These are phyloP conservation scores for Drosophila prostipennis DNA, from an alignment of 2,888 invertebrate genomes.

Conservation along the genomic window DNA sequence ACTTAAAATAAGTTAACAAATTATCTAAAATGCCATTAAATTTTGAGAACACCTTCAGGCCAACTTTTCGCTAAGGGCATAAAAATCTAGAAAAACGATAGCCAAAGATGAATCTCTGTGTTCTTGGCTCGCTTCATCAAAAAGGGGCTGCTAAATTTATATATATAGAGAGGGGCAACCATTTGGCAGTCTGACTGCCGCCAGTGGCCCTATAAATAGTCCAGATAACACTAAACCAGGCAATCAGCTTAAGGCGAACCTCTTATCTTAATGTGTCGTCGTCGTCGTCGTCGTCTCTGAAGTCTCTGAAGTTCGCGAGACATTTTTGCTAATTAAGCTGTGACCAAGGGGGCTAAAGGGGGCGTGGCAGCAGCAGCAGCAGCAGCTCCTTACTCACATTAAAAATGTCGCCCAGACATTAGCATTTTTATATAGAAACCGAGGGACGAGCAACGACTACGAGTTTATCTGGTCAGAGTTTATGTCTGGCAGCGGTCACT, in stretches of 20 bases:
- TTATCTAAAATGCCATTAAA: conserved; percentile 22
- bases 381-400: conserved; percentile 35
- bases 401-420: conserved; percentile 53
- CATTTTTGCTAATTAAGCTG: conserved; percentile 77
- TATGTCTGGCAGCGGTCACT: conserved; percentile 79
- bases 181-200: conserved; percentile 57
- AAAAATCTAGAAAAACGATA: conserved; percentile 22
- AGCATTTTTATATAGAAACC: conserved; percentile 64
- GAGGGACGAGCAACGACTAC: conserved; percentile 17
- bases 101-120: conserved; percentile 31
- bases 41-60: conserved; percentile 7
- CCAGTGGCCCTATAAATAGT: conserved; percentile 65
- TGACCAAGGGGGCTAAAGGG: conserved; percentile 13
- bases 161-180: conserved; percentile 7
- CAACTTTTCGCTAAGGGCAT: conserved; percentile 1
- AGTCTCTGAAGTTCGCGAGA: conserved; percentile 56
- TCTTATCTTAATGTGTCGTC: conserved; percentile 65
- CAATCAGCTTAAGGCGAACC: conserved; percentile 50
- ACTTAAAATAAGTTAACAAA: conserved; percentile 2
- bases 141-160: conserved; percentile 11
- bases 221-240: conserved; percentile 46
- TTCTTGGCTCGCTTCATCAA: conserved; percentile 23
- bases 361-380: conserved; percentile 4
- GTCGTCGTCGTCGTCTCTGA: conserved; percentile 14
- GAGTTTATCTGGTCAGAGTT: conserved; percentile 74